Conservation (phyloP, 2,797 vertebrate genomes). For the Karalla daura region DNA sequence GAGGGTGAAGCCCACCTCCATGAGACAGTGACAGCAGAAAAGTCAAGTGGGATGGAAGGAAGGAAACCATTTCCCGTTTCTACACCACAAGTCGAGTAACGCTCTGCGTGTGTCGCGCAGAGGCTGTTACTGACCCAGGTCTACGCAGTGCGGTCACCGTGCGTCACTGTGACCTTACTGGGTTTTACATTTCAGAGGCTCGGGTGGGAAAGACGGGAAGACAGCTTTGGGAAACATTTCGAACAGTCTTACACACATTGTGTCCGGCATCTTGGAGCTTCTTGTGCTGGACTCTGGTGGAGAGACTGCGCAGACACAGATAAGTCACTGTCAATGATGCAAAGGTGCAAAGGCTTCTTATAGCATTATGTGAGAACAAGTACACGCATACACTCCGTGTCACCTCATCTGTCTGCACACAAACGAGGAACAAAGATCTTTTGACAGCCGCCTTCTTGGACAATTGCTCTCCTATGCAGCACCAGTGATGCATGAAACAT, state of each 20-base stretch:
- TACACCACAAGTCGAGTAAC: slow-evolving; percentile 49
- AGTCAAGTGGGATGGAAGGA: slow-evolving; percentile 29
- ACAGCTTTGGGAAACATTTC: slow-evolving; percentile 66
- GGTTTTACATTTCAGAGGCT: slow-evolving; percentile 57
- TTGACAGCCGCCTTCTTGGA: neutral
- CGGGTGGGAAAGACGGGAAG: slow-evolving; percentile 64
- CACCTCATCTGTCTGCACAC: neutral
- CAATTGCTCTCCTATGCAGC: slow-evolving; percentile 12
- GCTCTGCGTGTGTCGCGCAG: slow-evolving; percentile 26
- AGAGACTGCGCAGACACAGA: slow-evolving; percentile 84
- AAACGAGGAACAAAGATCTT: neutral
- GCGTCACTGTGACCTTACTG: slow-evolving; percentile 53
- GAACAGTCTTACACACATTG: slow-evolving; percentile 87
- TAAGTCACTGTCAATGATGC: slow-evolving; percentile 68
- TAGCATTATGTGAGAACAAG: slow-evolving; percentile 8
- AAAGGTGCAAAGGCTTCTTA: slow-evolving; percentile 12
- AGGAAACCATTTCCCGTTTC: slow-evolving; percentile 36
- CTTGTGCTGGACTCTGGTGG: slow-evolving; percentile 76
- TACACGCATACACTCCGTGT: neutral
- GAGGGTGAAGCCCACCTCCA: slow-evolving; percentile 72
- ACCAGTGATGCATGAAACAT: neutral
- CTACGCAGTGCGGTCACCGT: slow-evolving; percentile 29
- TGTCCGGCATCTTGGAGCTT: slow-evolving; percentile 84
- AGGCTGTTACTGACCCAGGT: slow-evolving; percentile 45
- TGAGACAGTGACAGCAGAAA: slow-evolving; percentile 53